Percentiles rank a stretch among this genome's conserved stretches.
Conservation (phyloP, 1,140 invertebrate species). For the Harpegnathos saltator region DNA sequence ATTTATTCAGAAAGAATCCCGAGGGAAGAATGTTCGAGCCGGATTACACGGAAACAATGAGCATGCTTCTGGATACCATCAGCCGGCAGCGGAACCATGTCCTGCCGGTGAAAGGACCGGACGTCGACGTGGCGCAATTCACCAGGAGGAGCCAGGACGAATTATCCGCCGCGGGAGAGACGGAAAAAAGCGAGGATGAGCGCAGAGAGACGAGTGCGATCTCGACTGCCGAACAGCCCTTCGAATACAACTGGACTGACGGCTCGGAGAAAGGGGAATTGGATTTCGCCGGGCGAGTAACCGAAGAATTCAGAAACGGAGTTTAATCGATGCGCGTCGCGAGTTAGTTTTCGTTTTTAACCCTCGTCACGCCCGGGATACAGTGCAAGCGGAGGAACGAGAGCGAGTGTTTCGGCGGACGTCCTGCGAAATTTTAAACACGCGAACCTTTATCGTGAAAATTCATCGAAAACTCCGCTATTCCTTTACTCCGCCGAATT, state of each 20-base stretch:
- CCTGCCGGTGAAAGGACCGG: slow-evolving; percentile 58
- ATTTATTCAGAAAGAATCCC: slow-evolving; percentile 87
- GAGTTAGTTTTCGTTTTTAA: slow-evolving; percentile 12
- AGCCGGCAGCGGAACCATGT: slow-evolving; percentile 57
- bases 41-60: slow-evolving; percentile 81
- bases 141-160: neutral
- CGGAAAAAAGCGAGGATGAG: neutral
- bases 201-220: neutral
- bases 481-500: no score
- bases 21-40: slow-evolving; percentile 87
- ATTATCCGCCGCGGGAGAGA: neutral
- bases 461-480: no score
- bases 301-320: neutral
- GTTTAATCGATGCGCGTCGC: neutral
- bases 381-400: neutral
- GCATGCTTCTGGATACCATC: slow-evolving; percentile 66
- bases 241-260: neutral
- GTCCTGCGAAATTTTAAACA: slow-evolving; percentile 2
- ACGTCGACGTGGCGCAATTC: neutral
- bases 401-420: no score
- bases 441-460: no score
- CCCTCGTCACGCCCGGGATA: neutral
- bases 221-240: neutral
- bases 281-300: neutral
- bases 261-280: neutral